Evolutionary conservation across 2,888 invertebrate species (phyloP).

Genomic region (Lottia scabra): DNA sequence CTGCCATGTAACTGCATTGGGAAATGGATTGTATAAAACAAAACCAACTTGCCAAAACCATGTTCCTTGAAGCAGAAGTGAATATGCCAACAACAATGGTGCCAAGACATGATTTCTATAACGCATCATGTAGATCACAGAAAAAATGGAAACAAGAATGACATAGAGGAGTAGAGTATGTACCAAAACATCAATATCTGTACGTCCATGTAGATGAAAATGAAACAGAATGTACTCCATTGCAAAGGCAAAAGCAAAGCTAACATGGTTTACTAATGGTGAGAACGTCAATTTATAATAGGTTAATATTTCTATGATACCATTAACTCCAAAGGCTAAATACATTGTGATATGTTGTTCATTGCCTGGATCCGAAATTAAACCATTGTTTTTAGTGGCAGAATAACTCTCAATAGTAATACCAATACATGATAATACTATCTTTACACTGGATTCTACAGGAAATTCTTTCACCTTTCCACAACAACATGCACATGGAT

Average conservation of each 20-base stretch:
- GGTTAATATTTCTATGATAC: conserved; percentile 67
- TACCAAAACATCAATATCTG: conserved; percentile 64
- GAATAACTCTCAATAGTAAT: too few species aligned
- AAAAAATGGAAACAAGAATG: conserved; percentile 61
- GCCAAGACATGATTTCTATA: conserved; percentile 63
- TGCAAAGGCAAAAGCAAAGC: conserved; percentile 67
- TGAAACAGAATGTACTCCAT: conserved; percentile 71
- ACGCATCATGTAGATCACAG: conserved; percentile 66
- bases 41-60: conserved; percentile 73
- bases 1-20: conserved; percentile 63
- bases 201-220: conserved; percentile 71
- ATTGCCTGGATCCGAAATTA: conserved; percentile 67
- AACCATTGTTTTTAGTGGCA: conserved; percentile 61
- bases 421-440: too few species aligned
- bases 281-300: conserved; percentile 66
- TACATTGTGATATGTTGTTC: conserved; percentile 73
- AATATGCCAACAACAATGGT: conserved; percentile 67
- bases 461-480: conserved; percentile 20
- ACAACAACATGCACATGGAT: conserved; percentile 23
- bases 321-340: conserved; percentile 71
- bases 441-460: too few species aligned
- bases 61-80: conserved; percentile 71
- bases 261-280: conserved; percentile 68
- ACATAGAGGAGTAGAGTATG: conserved; percentile 70
- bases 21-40: conserved; percentile 71